These are phyloP conservation scores for Drosophila burlai DNA, from an alignment of 1,140 invertebrate genomes.

Conservation along the genomic window DNA sequence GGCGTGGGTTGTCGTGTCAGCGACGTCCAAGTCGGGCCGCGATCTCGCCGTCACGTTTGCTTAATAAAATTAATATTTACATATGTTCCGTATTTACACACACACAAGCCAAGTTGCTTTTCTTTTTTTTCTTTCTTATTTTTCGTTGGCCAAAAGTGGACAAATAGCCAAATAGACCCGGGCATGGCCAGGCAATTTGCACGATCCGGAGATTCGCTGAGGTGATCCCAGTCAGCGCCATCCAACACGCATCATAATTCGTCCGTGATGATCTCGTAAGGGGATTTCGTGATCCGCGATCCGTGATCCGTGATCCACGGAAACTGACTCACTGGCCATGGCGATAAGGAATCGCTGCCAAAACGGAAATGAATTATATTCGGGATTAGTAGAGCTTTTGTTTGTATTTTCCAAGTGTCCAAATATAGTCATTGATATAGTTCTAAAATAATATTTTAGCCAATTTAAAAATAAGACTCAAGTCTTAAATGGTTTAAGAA, in stretches of 20 bases:
- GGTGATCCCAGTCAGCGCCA: conserved; percentile 26
- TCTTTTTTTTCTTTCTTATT: neutral
- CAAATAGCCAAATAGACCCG: conserved; percentile 65
- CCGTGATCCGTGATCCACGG: conserved; percentile 17
- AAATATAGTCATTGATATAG: neutral
- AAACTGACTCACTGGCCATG: conserved; percentile 28
- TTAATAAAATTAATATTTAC: conserved; percentile 84
- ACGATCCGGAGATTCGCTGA: conserved; percentile 53
- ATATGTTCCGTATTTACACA: conserved; percentile 80
- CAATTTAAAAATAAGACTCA: too few relatives aligned
- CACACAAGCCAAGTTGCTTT: conserved; percentile 15
- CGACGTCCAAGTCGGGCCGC: conserved; percentile 46
- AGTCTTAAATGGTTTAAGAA: too few relatives aligned
- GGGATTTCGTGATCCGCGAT: conserved; percentile 41
- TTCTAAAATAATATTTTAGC: neutral
- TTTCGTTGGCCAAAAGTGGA: conserved; percentile 65
- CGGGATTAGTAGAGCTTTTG: neutral
- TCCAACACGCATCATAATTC: conserved; percentile 36
- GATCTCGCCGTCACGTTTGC: conserved; percentile 76
- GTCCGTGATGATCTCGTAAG: conserved; percentile 42
- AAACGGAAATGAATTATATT: conserved; percentile 20
- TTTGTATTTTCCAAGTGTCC: too few relatives aligned
- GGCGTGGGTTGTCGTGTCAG: conserved; percentile 59
- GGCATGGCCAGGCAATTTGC: conserved; percentile 76
- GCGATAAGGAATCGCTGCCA: conserved; percentile 29